Base-by-base conservation (phyloP, 1,140 invertebrate species). In the Mizuhopecten yessoensis region DNA sequence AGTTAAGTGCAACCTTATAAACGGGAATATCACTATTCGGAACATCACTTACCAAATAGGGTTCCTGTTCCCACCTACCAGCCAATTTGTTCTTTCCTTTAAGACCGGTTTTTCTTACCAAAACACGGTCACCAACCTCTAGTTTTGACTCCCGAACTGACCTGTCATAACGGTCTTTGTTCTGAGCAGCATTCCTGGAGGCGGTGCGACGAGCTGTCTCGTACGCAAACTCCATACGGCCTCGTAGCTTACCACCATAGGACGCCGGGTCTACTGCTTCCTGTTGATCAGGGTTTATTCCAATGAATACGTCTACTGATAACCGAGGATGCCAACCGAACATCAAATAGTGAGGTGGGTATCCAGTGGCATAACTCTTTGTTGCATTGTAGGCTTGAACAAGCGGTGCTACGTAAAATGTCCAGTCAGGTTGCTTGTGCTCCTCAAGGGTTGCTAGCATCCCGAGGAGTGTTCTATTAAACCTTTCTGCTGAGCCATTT, bases 281-380 rank as follows among this genome's bases (percentile, higher is more conserved):
- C n/a, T 75, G 57, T 75, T 75, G 57, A 29, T 75, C 57, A 29
- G 57, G 57, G 15, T 75, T 75, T 7, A 29, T 29, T n/a, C 57
- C 57, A 7, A 75, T 23, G 29, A 75, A 75, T 11, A n/a, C 57
- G 11, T 33, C 57, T 75, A 75, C 57, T 29, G 57, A 75, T n/a
- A 75, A 75, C 11, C 57, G 15, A 7, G 42, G 42, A 45, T 45
- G 42, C 42, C 42, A 45, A 7, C 42, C 42, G 99, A 34, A 90
- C 89, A 90, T 90, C 10, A 90, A 20, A 23, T 87, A 87, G 39
- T 90, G 89, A 17, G 89, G 86, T 87, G 89, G 13, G 20, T 90
- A 90, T 23, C 89, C 89, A n/a, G 89, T 87, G 33, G 89, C 34
- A 45, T 90, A 86, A 33, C 34, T 90, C 34, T 36, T 90, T n/a